phyloP scores from a whole-genome alignment of 2,888 invertebrate species.

The Acanthopleura granulata region DNA sequence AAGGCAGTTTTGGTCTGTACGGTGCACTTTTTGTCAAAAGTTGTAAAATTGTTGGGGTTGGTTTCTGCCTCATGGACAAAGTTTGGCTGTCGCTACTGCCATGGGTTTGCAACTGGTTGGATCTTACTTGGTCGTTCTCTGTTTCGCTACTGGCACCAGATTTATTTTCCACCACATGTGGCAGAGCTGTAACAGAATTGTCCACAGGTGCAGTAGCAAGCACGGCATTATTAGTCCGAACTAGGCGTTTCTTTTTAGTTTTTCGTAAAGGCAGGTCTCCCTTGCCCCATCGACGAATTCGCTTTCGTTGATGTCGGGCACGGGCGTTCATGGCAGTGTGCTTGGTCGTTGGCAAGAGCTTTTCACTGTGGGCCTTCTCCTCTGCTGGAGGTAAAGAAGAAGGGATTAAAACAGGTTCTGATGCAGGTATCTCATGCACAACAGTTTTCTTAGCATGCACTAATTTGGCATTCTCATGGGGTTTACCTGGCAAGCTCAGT shows the following conservation, averaged over 20 bases:
- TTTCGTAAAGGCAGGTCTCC: conserved; percentile 2
- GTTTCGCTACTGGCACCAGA: not conserved
- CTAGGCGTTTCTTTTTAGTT: not conserved
- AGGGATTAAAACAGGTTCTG: not conserved
- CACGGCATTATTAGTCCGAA: not conserved
- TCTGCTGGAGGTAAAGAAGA: not conserved
- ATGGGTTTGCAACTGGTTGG: not conserved
- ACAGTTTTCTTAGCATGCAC: conserved; percentile 7
- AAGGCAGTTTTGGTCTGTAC: not conserved
- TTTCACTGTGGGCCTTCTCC: not conserved
- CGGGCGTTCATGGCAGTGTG: not conserved
- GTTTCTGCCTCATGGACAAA: not conserved
- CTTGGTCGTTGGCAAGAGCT: not conserved
- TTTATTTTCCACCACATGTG: not conserved
- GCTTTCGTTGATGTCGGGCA: not conserved
- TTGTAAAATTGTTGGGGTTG: conserved; percentile 5
- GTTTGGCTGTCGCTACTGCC: not conserved
- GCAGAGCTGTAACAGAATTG: not conserved
- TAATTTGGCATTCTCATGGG: not conserved
- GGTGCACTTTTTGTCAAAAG: not conserved
- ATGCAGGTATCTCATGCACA: not conserved
- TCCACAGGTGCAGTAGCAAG: not conserved
- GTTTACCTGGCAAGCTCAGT: conserved; percentile 23
- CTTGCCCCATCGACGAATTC: conserved; percentile 6
- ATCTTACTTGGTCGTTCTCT: not conserved